A percentile compares a stretch with the other conserved stretches of the same genome.
Evolutionary conservation across 2,113 vertebrate species (phyloP).

Genomic region (Syngnathoides biaculeatus): DNA sequence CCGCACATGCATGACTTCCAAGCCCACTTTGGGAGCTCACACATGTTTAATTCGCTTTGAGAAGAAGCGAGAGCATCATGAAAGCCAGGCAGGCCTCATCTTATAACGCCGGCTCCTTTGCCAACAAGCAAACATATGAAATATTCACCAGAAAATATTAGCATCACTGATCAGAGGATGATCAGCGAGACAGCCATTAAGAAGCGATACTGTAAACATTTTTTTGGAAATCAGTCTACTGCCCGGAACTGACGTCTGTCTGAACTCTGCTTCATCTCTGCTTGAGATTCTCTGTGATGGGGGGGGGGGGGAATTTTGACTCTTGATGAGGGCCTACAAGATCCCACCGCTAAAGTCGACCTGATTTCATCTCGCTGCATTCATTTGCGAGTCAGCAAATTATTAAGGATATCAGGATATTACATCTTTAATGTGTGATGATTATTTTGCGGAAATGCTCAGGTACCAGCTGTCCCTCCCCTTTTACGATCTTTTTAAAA

Average conservation of each 20-base stretch:
- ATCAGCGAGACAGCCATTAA: slow-evolving; percentile 27
- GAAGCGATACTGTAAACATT: background rate
- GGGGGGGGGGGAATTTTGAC: background rate
- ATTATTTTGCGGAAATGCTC: slow-evolving; percentile 27
- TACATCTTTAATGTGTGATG: background rate
- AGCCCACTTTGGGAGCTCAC: slow-evolving; percentile 29
- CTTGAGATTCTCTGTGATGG: background rate
- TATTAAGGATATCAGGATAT: background rate
- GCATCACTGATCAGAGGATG: slow-evolving; percentile 45
- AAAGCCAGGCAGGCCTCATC: slow-evolving; percentile 52
- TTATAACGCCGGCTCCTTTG: slow-evolving; percentile 53
- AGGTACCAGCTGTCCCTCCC: slow-evolving; percentile 31
- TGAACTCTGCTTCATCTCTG: background rate
- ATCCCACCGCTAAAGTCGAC: slow-evolving; percentile 33
- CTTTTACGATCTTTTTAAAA: slow-evolving; percentile 55
- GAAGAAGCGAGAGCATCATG: slow-evolving; percentile 47
- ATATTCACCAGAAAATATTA: slow-evolving; percentile 69
- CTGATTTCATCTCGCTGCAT: slow-evolving; percentile 43
- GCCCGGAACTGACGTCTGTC: no score
- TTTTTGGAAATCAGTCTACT: background rate
- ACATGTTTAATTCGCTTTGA: slow-evolving; percentile 76
- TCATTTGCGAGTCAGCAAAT: slow-evolving; percentile 34
- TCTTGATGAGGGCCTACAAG: slow-evolving; percentile 26
- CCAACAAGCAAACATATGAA: slow-evolving; percentile 68
- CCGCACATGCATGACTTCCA: slow-evolving; percentile 45